A percentile compares a stretch with the other conserved stretches of the same genome.
Evolutionary conservation across 1,140 invertebrate genomes (phyloP).

Genomic region (Micrasema minimum): DNA sequence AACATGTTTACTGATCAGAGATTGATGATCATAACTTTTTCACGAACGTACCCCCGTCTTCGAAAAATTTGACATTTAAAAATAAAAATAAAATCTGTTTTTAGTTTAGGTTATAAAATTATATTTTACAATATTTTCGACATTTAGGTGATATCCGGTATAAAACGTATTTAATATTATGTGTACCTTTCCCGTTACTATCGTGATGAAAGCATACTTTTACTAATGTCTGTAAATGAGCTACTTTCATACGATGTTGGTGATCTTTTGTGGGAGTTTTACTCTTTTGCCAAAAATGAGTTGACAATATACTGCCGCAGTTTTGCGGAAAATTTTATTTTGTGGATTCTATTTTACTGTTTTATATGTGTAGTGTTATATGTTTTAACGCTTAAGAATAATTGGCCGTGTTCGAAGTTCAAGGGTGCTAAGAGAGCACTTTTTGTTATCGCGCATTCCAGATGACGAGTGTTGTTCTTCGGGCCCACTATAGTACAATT

Average conservation of each 20-base stretch:
- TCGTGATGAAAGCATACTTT: neutral
- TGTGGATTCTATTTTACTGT: conserved; percentile 35
- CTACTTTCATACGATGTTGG: conserved; percentile 25
- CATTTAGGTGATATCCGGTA: too few species aligned
- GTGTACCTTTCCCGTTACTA: neutral
- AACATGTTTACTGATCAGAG: too few species aligned
- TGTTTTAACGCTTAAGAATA: conserved; percentile 16
- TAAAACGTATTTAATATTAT: too few species aligned
- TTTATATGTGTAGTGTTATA: conserved; percentile 38
- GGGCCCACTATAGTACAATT: conserved; percentile 86
- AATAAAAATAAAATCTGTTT: too few species aligned
- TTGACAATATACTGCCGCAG: conserved; percentile 37
- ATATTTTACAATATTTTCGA: too few species aligned
- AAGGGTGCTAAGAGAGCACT: conserved; percentile 45
- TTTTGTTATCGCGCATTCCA: conserved; percentile 80
- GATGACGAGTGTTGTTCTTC: conserved; percentile 99
- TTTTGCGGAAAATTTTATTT: conserved; percentile 34
- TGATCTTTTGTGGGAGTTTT: conserved; percentile 32
- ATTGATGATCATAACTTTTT: too few species aligned
- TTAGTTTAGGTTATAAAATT: too few species aligned
- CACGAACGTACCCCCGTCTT: too few species aligned
- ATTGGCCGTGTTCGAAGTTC: conserved; percentile 12
- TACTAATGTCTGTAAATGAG: conserved; percentile 44
- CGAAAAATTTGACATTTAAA: too few species aligned
- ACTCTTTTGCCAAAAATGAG: conserved; percentile 8